These are phyloP conservation scores for Oncorhynchus tshawytscha DNA, from an alignment of 2,113 vertebrate species.

Conservation along the genomic window DNA sequence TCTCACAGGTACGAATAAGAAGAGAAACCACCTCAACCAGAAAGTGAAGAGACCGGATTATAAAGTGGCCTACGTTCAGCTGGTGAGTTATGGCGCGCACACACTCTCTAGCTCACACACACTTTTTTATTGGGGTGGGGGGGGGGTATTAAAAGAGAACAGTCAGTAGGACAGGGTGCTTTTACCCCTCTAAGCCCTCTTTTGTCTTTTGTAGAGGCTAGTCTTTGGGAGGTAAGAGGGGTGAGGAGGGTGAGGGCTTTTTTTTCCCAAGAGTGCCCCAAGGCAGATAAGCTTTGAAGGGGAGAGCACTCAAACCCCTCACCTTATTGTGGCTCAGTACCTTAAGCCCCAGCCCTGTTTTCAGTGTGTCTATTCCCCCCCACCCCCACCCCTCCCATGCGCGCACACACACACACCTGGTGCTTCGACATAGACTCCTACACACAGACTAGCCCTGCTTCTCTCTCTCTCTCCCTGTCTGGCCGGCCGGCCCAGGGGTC, in stretches of 20 bases:
- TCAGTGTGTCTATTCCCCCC: no score
- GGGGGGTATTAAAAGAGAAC: conserved; percentile 44
- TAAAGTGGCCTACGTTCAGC: conserved; percentile 94
- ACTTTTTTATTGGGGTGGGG: neutral
- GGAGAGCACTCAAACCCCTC: conserved; percentile 8
- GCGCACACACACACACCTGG: no score
- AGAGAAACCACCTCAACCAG: conserved; percentile 84
- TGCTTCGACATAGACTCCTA: no score
- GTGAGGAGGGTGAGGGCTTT: neutral
- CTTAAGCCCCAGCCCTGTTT: no score
- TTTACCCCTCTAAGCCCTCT: conserved; percentile 3
- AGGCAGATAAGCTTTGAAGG: conserved; percentile 42
- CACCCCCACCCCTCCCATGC: no score
- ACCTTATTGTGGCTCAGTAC: conserved; percentile 39
- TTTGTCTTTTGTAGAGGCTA: conserved; percentile 15
- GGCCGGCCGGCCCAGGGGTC: conserved; percentile 22
- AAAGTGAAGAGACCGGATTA: conserved; percentile 89
- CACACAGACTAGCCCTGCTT: conserved; percentile 1
- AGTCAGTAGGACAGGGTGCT: conserved; percentile 3
- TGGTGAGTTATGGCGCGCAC: conserved; percentile 79
- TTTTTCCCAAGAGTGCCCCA: neutral
- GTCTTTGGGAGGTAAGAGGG: neutral
- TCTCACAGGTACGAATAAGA: conserved; percentile 81
- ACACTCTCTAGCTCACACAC: conserved; percentile 3
- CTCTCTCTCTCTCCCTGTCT: no score